Evolutionary conservation across 2,113 vertebrate species (phyloP), one percentile per base, ranked within the genome.

Genomic region (Plestiodon gilberti): DNA sequence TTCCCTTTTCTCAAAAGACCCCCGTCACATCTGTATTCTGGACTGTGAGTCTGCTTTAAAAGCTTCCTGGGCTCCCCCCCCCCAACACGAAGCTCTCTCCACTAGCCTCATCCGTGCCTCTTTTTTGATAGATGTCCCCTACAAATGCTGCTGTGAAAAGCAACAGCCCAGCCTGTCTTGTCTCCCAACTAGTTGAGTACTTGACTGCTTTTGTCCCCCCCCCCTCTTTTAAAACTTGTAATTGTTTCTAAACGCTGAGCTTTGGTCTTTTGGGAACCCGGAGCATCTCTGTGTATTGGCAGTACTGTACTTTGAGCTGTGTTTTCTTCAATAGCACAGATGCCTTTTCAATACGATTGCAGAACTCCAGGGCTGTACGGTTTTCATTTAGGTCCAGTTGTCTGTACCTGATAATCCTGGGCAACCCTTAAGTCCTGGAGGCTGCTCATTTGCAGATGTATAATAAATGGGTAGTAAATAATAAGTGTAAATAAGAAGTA

Each of bases 1-100:
- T 82, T 78, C 78, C 82, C 87, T 59, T 70, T 84, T 83, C 55
- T 73, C 25, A 35, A 55, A 38, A 23, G 13, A 78, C 8, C 48
- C n/a, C 11, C 10, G 40, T n/a, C 14, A 38, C 13, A 52, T 74
- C 30, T 82, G 71, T 33, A 77, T 67, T n/a, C 62, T 30, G 0
- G 11, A 4, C 59, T 0, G 0, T 7, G 67, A 10, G 40, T 78
- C 52, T 30, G 59, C 69, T 74, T 73, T 3, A 33, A 64, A 73
- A 33, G 20, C 57, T 62, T 10, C 20, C 4, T 28, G 9, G 20
- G 3, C 4, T 28, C 8, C 35, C 20, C 7, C 35, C 48, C 11
- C 4, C 28, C 11, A 18, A n/a, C 22, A 23, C 3, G 28, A 33
- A 55, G 23, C 62, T 48, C 17, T 48, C 17, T 25, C n/a, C 43